Conservation (phyloP, 2,797 vertebrate species). For the Rallus crepitans region DNA sequence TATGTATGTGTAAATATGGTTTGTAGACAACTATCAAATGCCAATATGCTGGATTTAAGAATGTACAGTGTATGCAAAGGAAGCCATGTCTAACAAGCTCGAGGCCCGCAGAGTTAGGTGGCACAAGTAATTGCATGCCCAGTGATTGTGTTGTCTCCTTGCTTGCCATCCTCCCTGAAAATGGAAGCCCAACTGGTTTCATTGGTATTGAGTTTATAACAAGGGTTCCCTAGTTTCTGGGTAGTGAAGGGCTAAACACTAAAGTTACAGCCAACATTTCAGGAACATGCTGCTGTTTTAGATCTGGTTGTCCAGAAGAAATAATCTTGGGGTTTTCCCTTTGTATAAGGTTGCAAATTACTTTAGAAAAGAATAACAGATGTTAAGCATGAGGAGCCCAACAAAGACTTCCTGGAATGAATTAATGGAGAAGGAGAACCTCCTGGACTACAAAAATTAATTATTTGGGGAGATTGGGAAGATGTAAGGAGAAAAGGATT, state of each 20-base stretch:
- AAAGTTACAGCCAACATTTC: background rate
- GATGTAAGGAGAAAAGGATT: background rate
- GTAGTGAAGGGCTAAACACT: background rate
- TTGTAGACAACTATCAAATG: background rate
- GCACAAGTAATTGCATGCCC: background rate
- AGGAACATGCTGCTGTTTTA: background rate
- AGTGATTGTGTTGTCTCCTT: background rate
- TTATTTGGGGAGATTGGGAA: background rate
- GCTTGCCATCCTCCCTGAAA: background rate
- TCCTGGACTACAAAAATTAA: background rate
- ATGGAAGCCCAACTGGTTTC: background rate
- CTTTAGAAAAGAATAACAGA: background rate
- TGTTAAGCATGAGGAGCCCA: background rate
- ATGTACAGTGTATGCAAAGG: background rate
- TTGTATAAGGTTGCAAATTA: background rate
- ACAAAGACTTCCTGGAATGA: background rate
- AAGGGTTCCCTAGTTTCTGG: background rate
- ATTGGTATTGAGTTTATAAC: background rate
- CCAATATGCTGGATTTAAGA: background rate
- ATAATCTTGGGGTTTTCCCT: background rate
- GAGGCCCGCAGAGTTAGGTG: background rate
- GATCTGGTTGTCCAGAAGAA: background rate
- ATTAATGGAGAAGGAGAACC: background rate
- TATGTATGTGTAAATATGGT: background rate
- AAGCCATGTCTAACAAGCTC: rapidly evolving